Evolutionary conservation across 2,888 invertebrate genomes (phyloP), one percentile per base, ranked within the genome.

Genomic region (Noctuana brunneofusca): DNA sequence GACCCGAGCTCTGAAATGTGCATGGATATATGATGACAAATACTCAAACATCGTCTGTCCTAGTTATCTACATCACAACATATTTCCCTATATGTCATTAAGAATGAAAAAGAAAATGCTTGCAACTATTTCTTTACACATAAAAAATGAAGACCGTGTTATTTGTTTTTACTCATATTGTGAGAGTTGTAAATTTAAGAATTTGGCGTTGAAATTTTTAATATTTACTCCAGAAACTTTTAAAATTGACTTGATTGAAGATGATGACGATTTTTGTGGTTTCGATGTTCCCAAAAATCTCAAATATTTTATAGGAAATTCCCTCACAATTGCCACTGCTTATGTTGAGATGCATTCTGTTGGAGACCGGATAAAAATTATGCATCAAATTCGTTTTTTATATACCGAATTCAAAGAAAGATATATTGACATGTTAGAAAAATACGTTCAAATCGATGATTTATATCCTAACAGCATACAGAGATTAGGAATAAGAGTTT

Each of bases 91-190:
- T 0, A 86, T 87, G 83, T 84, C 88, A 2, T 58, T 67, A 1
- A 84, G 82, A 75, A 83, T 85, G 80, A 84, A 76, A 63, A 79
- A 73, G 35, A 86, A 84, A 59, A 65, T 82, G 22, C 66, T 88
- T 6, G 69, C 71, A 14, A 66, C 69, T 1, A 71, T 83, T 64
- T 75, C 81, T 1, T 64, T 64, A 2, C 41, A 80, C 53, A 18
- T 87, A 1, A 76, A 65, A 63, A 72, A 75, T 66, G 73, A 76
- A 66, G 55, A 67, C 0, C 75, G 84, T 59, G 70, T 75, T 11
- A 64, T 64, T 12, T 58, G 59, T 3, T 88, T 87, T 67, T 82
- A 75, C 58, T 70, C 73, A 9, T 86, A 83, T 64, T 86, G 83
- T 56, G 65, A 67, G 18, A 69, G 69, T 27, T 60, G 58, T 3